Percentiles rank a stretch among this genome's conserved stretches.
These are phyloP conservation scores for Biston betularia DNA, from an alignment of 2,888 invertebrate species.

Conservation along the genomic window DNA sequence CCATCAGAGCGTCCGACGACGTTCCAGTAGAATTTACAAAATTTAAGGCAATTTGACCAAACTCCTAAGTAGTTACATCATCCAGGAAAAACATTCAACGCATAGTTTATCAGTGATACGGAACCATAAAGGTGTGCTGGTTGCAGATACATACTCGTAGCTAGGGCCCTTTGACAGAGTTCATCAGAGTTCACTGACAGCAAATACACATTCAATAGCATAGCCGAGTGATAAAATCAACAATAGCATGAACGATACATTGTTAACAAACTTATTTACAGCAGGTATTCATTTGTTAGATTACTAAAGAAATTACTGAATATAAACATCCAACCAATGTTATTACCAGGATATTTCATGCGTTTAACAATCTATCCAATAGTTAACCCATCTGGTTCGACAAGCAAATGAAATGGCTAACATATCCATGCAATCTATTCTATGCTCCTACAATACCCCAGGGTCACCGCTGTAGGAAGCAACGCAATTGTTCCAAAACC, in stretches of 20 bases:
- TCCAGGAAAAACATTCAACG: too few relatives aligned
- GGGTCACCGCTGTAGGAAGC: conserved; percentile 54
- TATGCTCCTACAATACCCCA: conserved; percentile 52
- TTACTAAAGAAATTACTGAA: conserved; percentile 8
- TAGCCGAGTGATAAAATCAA: conserved; percentile 14
- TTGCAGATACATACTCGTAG: background rate
- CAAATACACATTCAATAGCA: conserved; percentile 9
- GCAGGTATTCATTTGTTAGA: conserved; percentile 10
- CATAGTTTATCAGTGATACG: too few relatives aligned
- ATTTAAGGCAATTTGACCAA: too few relatives aligned
- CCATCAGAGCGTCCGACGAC: too few relatives aligned
- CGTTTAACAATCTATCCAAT: conserved; percentile 30
- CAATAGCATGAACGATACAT: conserved; percentile 17
- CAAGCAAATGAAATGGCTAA: conserved; percentile 34
- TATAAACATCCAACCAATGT: conserved; percentile 8
- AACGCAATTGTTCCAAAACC: conserved; percentile 61
- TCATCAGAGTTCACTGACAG: conserved; percentile 19
- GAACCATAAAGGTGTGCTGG: background rate
- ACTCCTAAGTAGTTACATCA: too few relatives aligned
- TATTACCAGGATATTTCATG: conserved; percentile 35
- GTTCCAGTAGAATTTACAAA: too few relatives aligned
- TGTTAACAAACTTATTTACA: conserved; percentile 17
- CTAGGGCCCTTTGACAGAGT: conserved; percentile 5
- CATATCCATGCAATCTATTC: conserved; percentile 49
- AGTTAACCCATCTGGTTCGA: conserved; percentile 30